Base-by-base conservation (phyloP, 1,140 invertebrate species). In the Aphelenchoides fujianensis region DNA sequence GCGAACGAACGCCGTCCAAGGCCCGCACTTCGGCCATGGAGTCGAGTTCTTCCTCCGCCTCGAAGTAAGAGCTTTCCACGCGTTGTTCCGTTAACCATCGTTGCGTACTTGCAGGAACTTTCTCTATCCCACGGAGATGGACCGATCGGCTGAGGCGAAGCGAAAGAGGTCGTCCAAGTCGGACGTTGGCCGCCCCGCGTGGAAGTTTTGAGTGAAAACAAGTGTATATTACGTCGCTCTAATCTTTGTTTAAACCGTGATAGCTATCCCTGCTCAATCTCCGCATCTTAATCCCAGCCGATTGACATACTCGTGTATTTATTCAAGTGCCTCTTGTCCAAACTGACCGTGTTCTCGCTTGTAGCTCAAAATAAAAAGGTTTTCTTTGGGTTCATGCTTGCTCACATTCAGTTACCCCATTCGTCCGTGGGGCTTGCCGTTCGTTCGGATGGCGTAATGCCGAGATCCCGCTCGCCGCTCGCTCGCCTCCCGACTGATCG, bases 1-100 rank as follows among this genome's bases (percentile, higher is more conserved):
- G 77, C n/a, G 77, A 79, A 27, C 77, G 77, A 19, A 79, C 77
- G 54, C 77, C 77, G 31, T 78, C 77, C 12, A 79, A 79, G 34
- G 70, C 77, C 0, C 66, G 62, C 27, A 35, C 52, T 2, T 37
- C 68, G 12, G 63, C 79, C 28, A 66, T 77, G 16, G 70, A 77
- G 37, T 53, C 70, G 7, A 70, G 75, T 16, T 57, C 68, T 16
- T 74, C 71, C 23, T 63, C 41, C 12, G 23, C 41, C 41, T 48
- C 41, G 23, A 48, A 48, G 41, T 48, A 48, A 48, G 23, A 19
- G 7, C 7, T 5, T 59, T 59, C 5, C 34, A 59, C 55, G 23
- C 19, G 55, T 30, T 59, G 5, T n/a, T n/a, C n/a, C n/a, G n/a
- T 5, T 59, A 5, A 59, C 19, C 5, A 19, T 59, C 19, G 19